phyloP scores from a whole-genome alignment of 2,888 invertebrate species.

The Cataglyphis livida region DNA sequence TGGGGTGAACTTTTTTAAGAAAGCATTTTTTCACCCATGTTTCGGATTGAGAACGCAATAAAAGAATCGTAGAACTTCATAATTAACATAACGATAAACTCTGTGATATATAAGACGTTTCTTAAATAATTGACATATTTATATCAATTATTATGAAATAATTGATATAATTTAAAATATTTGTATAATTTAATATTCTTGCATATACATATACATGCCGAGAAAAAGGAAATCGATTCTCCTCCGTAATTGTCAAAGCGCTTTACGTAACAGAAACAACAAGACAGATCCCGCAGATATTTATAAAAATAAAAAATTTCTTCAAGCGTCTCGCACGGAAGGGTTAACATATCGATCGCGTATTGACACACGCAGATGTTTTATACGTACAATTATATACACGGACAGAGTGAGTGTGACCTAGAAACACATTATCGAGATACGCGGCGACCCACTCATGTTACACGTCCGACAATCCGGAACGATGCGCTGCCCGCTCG shows the following conservation, averaged over 20 bases:
- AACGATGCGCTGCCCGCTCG: conserved; percentile 61
- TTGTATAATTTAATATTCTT: too few relatives aligned
- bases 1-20: too few relatives aligned
- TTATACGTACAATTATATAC: conserved; percentile 37
- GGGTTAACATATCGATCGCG: conserved; percentile 24
- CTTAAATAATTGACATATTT: too few relatives aligned
- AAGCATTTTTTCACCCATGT: too few relatives aligned
- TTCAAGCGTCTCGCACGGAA: neutral
- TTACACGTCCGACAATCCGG: conserved; percentile 77
- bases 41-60: too few relatives aligned
- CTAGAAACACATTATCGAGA: conserved; percentile 81
- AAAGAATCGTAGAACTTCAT: too few relatives aligned
- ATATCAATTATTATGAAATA: too few relatives aligned
- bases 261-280: neutral
- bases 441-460: conserved; percentile 77
- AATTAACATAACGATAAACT: too few relatives aligned
- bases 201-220: too few relatives aligned
- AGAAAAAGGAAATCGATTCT: neutral
- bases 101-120: too few relatives aligned
- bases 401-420: conserved; percentile 75
- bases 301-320: conserved; percentile 11
- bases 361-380: conserved; percentile 17
- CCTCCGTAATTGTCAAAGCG: neutral
- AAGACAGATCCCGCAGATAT: neutral
- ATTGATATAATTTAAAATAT: too few relatives aligned